Percentiles rank a stretch among this genome's conserved stretches.
Conservation (phyloP, 92 coral and sea anemone genomes). For the Zoanthus gigantus region DNA sequence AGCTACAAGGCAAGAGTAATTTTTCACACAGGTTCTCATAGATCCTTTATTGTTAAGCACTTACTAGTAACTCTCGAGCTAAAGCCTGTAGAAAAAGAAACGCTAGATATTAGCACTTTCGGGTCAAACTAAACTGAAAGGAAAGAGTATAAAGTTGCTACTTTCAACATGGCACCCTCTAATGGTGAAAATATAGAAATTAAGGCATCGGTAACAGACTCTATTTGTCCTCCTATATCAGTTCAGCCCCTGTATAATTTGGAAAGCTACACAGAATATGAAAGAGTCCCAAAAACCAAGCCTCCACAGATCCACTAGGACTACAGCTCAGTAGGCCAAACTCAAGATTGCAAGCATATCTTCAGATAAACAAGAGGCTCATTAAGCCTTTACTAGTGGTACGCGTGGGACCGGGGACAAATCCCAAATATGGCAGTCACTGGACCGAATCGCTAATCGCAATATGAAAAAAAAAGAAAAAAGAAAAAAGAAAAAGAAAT, state of each 20-base stretch:
- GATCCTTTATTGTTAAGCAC: not conserved
- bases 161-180: not conserved
- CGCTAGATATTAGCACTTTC: conserved; percentile 6
- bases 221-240: conserved; percentile 1
- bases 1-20: conserved; percentile 2
- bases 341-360: not conserved
- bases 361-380: no score
- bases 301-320: no score
- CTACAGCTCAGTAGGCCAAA: not conserved
- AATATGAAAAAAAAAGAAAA: no score
- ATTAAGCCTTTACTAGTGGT: no score
- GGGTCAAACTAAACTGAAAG: not conserved
- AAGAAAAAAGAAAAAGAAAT: no score
- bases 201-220: not conserved
- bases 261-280: not conserved
- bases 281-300: not conserved
- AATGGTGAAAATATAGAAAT: not conserved
- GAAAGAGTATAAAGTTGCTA: not conserved
- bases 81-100: not conserved
- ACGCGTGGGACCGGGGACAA: no score
- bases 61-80: not conserved
- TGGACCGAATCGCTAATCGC: no score
- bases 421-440: no score
- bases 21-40: not conserved
- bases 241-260: not conserved